These are phyloP conservation scores for Lordiphosa andalusiaca DNA, from an alignment of 2,888 invertebrate species.

Conservation along the genomic window DNA sequence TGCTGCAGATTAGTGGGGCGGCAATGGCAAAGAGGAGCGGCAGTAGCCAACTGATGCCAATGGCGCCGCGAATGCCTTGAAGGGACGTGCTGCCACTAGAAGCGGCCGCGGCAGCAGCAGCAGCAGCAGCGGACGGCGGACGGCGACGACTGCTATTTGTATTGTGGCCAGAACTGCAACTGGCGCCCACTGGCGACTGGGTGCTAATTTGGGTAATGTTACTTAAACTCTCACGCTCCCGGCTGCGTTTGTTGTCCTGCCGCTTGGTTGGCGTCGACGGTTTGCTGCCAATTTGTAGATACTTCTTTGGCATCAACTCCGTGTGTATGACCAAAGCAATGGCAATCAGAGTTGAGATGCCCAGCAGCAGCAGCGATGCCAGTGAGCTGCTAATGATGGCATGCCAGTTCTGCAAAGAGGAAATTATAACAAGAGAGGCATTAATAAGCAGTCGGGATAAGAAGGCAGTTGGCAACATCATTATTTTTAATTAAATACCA, in stretches of 20 bases:
- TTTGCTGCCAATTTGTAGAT: conserved; percentile 60
- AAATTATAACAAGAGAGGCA: conserved; percentile 48
- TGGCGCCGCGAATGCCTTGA: conserved; percentile 77
- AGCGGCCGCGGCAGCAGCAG: conserved; percentile 1
- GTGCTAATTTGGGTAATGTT: conserved; percentile 69
- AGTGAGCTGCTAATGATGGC: conserved; percentile 83
- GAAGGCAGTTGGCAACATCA: conserved; percentile 52
- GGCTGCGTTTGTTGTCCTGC: conserved; percentile 42
- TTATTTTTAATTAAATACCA: conserved; percentile 72
- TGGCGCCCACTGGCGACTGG: conserved; percentile 41
- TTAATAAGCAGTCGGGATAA: conserved; percentile 57
- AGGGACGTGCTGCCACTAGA: conserved; percentile 46
- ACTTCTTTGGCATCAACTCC: conserved; percentile 79
- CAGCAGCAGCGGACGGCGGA: conserved; percentile 5
- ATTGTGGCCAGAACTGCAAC: conserved; percentile 1
- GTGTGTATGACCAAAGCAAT: conserved; percentile 79
- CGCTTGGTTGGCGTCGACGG: conserved; percentile 28
- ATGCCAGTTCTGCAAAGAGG: conserved; percentile 82
- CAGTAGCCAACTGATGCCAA: conserved; percentile 80
- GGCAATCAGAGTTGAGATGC: conserved; percentile 83
- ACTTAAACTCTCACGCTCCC: conserved; percentile 55
- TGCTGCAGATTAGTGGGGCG: conserved; percentile 79
- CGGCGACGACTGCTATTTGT: conserved; percentile 4
- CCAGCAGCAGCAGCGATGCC: conserved; percentile 84
- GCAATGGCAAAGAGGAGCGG: conserved; percentile 79